These are phyloP conservation scores for Malurus leucopterus DNA, from an alignment of 2,797 vertebrate genomes.

Conservation along the genomic window DNA sequence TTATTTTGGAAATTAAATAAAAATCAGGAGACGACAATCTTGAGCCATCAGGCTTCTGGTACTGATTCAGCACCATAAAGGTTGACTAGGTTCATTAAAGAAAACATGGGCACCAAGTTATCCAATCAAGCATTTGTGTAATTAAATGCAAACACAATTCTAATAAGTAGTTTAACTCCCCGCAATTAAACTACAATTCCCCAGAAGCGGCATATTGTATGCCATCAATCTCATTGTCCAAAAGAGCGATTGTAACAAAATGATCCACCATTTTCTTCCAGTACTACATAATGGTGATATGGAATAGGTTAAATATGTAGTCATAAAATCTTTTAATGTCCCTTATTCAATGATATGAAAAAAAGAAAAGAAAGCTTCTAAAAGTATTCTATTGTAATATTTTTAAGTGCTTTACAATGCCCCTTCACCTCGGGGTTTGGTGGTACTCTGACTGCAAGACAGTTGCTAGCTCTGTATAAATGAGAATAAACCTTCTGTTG, in stretches of 20 bases:
- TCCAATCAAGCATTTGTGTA: not conserved
- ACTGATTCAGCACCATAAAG: not conserved
- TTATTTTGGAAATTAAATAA: not conserved
- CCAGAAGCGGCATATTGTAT: not conserved
- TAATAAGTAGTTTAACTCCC: not conserved
- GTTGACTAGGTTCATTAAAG: not conserved
- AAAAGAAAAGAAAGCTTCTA: not conserved
- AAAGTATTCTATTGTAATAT: not conserved
- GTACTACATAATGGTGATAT: not conserved
- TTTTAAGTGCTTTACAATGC: slow-evolving; percentile 7
- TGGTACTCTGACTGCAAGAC: not conserved
- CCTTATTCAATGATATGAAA: not conserved
- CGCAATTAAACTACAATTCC: not conserved
- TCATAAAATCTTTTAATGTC: not conserved
- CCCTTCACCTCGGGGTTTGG: not conserved
- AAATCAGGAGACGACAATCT: not conserved
- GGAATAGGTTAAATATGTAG: not conserved
- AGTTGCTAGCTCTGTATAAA: not conserved
- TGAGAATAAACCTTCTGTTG: slow-evolving; percentile 11
- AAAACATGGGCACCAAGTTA: not conserved
- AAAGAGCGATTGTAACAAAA: not conserved
- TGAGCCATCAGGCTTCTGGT: not conserved
- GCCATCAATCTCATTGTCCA: not conserved
- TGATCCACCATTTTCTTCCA: not conserved
- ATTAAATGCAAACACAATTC: not conserved